Evolutionary conservation across 92 coral and sea anemone species (phyloP), one percentile per base, ranked within the genome.

Genomic region (Zoanthus solanderi): DNA sequence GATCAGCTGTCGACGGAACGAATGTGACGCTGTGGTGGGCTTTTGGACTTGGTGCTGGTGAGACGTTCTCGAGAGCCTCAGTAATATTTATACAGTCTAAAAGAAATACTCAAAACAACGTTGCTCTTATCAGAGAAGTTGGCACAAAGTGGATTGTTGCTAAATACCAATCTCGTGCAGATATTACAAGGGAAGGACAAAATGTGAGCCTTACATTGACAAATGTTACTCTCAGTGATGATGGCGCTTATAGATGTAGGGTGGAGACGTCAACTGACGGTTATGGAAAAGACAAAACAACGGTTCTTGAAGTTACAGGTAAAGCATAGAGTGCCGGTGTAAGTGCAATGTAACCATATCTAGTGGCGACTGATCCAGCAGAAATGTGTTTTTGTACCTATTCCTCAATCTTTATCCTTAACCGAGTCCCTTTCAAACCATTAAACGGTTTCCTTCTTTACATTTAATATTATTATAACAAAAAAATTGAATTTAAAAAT

Each of bases 1-100:
- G 52, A 72, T 34, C 77, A 32, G 77, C 77, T 31, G 18, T n/a
- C 0, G 23, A 72, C 15, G 77, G 77, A 45, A 45, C 47, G 52
- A 72, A 72, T 32, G 77, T 72, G 15, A 37, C 77, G 17, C 47
- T 72, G 28, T 15, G 52, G 77, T 72, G 77, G 77, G 37, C 77
- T 37, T 72, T 72, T 72, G 77, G 77, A 37, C 77, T 72, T 72
- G n/a, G 34, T 31, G 6, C 6, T 45, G 77, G 50, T 32, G 77
- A 72, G 15, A 72, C 77, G 52, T 72, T 72, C 16, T 15, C 47
- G 7, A 7, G 0, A 18, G 77, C 50, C 4, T 0, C 4, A 17
- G 45, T 72, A 72, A 0, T 15, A 32, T 37, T 37, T 37, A 3
- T 6, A 32, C 2, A 2, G 5, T 7, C 52, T 29, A 17, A 0